Percentiles rank a stretch among this genome's conserved stretches.
These are phyloP conservation scores for Cryptoprocta ferox DNA, from an alignment of 2,797 vertebrate genomes.

Conservation along the genomic window DNA sequence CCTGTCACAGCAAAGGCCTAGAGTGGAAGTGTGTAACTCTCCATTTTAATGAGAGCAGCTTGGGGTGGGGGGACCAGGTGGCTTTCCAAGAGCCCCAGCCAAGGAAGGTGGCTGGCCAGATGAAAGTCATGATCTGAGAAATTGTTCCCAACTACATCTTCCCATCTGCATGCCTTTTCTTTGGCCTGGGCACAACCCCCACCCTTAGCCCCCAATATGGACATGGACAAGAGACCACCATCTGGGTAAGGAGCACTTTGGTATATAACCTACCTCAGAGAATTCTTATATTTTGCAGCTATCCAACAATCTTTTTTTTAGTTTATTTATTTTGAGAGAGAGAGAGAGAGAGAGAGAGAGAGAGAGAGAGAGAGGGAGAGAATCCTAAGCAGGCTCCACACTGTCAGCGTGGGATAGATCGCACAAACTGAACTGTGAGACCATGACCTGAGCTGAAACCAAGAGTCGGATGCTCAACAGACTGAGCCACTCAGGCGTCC, in stretches of 20 bases:
- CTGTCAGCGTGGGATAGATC: neutral
- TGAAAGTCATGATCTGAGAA: constrained; percentile 17
- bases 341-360: neutral
- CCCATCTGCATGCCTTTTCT: neutral
- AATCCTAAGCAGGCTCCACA: neutral
- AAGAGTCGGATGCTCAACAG: no score
- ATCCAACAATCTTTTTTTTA: neutral
- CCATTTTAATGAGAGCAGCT: neutral
- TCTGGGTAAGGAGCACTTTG: neutral
- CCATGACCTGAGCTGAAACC: no score
- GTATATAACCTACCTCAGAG: neutral
- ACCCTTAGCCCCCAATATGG: no score
- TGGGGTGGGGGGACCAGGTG: neutral
- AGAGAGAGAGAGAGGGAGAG: neutral
- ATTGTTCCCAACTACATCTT: neutral
- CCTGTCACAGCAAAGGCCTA: neutral
- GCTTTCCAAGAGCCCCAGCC: neutral
- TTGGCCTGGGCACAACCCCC: neutral
- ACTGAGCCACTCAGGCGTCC: no score
- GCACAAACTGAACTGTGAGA: no score
- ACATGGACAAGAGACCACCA: neutral
- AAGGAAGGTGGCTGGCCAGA: neutral
- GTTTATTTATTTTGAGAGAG: neutral
- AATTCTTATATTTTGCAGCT: constrained; percentile 38
- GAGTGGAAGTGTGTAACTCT: neutral